Percentiles rank a stretch among this genome's conserved stretches.
Evolutionary conservation across 1,140 invertebrate species (phyloP).

Genomic region (Neotoxoptera formosana): DNA sequence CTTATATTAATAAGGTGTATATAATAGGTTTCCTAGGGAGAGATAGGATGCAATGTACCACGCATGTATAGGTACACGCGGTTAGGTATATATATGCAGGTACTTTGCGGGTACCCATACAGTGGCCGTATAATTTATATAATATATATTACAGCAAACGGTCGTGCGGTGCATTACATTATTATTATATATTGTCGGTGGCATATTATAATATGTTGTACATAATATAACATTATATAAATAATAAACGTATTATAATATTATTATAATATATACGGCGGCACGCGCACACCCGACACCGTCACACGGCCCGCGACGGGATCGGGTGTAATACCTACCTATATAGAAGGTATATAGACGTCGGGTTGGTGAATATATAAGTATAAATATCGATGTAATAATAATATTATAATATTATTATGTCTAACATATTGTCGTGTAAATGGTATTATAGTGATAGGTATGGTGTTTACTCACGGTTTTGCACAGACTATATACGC

Average conservation of each 20-base stretch:
- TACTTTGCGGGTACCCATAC: background rate
- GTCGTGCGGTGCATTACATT: background rate
- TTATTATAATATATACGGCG: background rate
- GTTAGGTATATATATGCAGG: background rate
- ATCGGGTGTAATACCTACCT: background rate
- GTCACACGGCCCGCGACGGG: background rate
- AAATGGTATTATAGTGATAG: background rate
- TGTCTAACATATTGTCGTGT: no score
- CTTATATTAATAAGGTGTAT: background rate
- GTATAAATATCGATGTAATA: background rate
- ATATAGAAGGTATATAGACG: background rate
- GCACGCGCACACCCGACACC: background rate
- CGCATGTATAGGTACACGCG: background rate
- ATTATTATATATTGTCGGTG: constrained; percentile 5
- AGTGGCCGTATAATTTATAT: background rate
- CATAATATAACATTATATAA: background rate
- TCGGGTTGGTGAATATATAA: background rate
- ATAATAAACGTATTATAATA: background rate
- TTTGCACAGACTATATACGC: background rate
- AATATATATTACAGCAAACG: background rate
- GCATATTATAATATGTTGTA: constrained; percentile 18
- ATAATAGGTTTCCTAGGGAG: background rate
- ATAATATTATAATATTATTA: background rate
- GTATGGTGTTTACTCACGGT: constrained; percentile 29
- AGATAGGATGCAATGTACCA: background rate